Percentiles rank a stretch among this genome's conserved stretches.
These are phyloP conservation scores for Saccopteryx leptura DNA, from an alignment of 2,113 vertebrate species.

Conservation along the genomic window DNA sequence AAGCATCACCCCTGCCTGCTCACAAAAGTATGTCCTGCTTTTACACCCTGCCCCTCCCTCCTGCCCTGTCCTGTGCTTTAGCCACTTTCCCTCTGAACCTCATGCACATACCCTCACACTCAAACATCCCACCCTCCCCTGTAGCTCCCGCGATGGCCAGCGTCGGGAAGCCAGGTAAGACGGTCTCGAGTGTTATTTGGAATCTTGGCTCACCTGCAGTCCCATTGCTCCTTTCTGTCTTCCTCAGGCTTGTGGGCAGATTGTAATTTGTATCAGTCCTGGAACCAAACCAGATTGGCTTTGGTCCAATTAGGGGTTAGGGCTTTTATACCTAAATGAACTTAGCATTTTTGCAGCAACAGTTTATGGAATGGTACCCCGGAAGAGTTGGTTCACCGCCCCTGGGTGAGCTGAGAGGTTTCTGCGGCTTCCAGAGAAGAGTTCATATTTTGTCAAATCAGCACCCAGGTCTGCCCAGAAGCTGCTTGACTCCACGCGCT, in stretches of 20 bases:
- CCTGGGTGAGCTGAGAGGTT: slow-evolving; percentile 80
- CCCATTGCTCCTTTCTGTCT: slow-evolving; percentile 41
- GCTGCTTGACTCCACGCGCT: slow-evolving; percentile 71
- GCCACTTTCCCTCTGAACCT: slow-evolving; percentile 66
- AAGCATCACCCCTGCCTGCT: slow-evolving; percentile 80
- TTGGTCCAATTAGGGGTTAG: neutral
- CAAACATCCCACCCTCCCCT: slow-evolving; percentile 84
- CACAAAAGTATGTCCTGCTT: slow-evolving; percentile 74
- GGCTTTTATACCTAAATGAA: slow-evolving; percentile 45
- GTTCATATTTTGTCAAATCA: slow-evolving; percentile 66
- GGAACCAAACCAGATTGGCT: slow-evolving; percentile 49
- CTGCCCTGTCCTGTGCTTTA: slow-evolving; percentile 61
- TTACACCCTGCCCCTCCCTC: slow-evolving; percentile 10
- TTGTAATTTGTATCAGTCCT: slow-evolving; percentile 69
- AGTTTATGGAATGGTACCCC: slow-evolving; percentile 75
- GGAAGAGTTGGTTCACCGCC: slow-evolving; percentile 79
- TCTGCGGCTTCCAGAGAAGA: slow-evolving; percentile 62
- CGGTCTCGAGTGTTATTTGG: slow-evolving; percentile 73
- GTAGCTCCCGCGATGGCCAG: slow-evolving; percentile 85
- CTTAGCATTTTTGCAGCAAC: slow-evolving; percentile 33
- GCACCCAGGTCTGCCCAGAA: slow-evolving; percentile 83
- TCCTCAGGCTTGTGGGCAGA: slow-evolving; percentile 85
- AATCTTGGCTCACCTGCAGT: slow-evolving; percentile 74
- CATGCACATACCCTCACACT: slow-evolving; percentile 76
- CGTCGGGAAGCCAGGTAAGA: slow-evolving; percentile 84